A percentile compares a stretch with the other conserved stretches of the same genome.
phyloP scores from a whole-genome alignment of 1,140 invertebrate species.

The Psix sp. region DNA sequence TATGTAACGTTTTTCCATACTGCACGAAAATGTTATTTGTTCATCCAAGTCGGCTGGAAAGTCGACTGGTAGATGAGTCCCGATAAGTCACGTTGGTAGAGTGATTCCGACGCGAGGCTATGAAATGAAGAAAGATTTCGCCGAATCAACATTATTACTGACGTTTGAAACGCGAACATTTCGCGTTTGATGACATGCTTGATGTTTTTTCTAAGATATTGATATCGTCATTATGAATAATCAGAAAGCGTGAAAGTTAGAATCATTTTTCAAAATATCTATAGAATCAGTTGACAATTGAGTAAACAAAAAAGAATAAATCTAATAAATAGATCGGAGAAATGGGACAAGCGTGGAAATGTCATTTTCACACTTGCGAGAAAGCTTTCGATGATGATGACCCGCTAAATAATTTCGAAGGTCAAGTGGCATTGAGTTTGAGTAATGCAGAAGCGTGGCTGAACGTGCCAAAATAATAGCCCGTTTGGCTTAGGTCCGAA shows the following conservation, averaged over 20 bases:
- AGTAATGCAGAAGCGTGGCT: constrained; percentile 40
- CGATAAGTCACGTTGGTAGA: background rate
- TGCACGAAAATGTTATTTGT: background rate
- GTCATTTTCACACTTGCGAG: constrained; percentile 16
- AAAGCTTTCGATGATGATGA: constrained; percentile 20
- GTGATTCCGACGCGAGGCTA: constrained; percentile 52
- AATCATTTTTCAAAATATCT: no score
- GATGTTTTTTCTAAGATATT: no score
- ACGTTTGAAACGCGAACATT: no score
- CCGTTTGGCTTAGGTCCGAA: constrained; percentile 61
- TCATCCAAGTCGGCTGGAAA: background rate
- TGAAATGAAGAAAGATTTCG: constrained; percentile 16
- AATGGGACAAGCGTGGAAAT: no score
- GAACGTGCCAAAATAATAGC: constrained; percentile 70
- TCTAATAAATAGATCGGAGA: no score
- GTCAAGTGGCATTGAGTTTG: constrained; percentile 28
- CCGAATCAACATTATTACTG: no score
- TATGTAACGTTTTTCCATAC: background rate
- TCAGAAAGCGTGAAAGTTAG: no score
- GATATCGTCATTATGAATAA: no score
- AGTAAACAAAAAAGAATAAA: no score
- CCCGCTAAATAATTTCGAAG: constrained; percentile 24
- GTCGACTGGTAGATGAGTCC: background rate
- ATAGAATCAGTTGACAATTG: no score
- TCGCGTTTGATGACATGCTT: no score